A percentile compares a stretch with the other conserved stretches of the same genome.
These are phyloP conservation scores for Amphimedon queenslandica DNA, from an alignment of 37 sponge, comb jelly and placozoan genomes.

Conservation along the genomic window DNA sequence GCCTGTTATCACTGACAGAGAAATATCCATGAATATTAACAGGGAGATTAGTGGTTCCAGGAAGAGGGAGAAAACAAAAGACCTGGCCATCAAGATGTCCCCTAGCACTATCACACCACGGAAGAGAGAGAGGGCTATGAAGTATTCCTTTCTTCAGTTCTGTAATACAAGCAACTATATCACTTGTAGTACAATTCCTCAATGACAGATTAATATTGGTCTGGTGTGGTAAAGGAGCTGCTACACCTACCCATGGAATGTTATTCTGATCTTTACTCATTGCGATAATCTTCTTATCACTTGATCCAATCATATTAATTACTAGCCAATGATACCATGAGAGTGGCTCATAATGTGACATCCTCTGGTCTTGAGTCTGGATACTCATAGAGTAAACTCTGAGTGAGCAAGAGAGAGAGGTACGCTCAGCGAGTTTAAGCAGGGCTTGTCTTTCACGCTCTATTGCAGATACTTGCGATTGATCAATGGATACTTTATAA, in stretches of 20 bases:
- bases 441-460: neutral
- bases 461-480: neutral
- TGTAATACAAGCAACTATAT: neutral
- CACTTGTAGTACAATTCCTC: too few species aligned
- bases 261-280: conserved; percentile 28
- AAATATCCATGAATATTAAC: conserved; percentile 84
- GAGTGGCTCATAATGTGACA: neutral
- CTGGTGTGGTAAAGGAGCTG: conserved; percentile 33
- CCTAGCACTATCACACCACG: neutral
- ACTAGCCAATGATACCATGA: conserved; percentile 44
- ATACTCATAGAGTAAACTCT: conserved; percentile 7
- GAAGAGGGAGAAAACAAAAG: conserved; percentile 85
- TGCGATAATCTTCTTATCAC: neutral
- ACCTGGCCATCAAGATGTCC: conserved; percentile 36
- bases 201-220: neutral
- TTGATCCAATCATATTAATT: conserved; percentile 43
- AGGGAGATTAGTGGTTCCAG: conserved; percentile 49
- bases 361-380: neutral
- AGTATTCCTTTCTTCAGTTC: neutral
- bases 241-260: conserved; percentile 77
- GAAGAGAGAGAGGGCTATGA: neutral
- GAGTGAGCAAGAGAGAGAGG: neutral
- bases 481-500: conserved; percentile 3
- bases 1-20: conserved; percentile 57
- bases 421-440: neutral